These are phyloP conservation scores for Ligdia adustata DNA, from an alignment of 2,888 invertebrate genomes.

Conservation along the genomic window DNA sequence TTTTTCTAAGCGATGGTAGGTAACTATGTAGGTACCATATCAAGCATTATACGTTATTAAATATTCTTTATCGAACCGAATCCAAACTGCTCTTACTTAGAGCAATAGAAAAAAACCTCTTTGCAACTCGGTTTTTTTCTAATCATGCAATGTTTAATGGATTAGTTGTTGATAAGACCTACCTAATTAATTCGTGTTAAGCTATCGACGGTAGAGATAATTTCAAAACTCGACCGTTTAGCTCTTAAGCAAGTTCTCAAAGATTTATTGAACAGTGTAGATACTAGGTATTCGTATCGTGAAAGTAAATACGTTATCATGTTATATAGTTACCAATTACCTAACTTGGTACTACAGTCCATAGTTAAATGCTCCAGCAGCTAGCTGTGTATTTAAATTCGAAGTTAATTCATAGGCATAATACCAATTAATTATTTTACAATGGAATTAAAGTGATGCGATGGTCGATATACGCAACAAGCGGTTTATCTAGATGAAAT, in stretches of 20 bases:
- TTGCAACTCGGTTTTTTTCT: too few relatives aligned
- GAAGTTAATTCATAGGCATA: conserved; percentile 4
- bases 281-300: conserved; percentile 44
- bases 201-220: background rate
- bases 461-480: conserved; percentile 22
- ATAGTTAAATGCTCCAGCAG: conserved; percentile 39
- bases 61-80: too few relatives aligned
- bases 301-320: conserved; percentile 46
- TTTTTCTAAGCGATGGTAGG: too few relatives aligned
- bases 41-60: too few relatives aligned
- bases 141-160: background rate
- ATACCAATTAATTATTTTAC: conserved; percentile 21
- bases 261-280: conserved; percentile 18
- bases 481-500: conserved; percentile 20
- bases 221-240: conserved; percentile 10
- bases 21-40: too few relatives aligned
- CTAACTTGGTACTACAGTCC: conserved; percentile 29
- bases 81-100: too few relatives aligned
- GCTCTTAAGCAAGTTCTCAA: conserved; percentile 3
- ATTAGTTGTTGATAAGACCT: background rate
- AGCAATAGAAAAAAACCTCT: too few relatives aligned
- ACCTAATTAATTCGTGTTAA: too few relatives aligned
- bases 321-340: conserved; percentile 35
- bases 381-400: conserved; percentile 3
- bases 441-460: conserved; percentile 41